Conservation (phyloP, 2,797 vertebrate genomes). For the Bovichtus variegatus region DNA sequence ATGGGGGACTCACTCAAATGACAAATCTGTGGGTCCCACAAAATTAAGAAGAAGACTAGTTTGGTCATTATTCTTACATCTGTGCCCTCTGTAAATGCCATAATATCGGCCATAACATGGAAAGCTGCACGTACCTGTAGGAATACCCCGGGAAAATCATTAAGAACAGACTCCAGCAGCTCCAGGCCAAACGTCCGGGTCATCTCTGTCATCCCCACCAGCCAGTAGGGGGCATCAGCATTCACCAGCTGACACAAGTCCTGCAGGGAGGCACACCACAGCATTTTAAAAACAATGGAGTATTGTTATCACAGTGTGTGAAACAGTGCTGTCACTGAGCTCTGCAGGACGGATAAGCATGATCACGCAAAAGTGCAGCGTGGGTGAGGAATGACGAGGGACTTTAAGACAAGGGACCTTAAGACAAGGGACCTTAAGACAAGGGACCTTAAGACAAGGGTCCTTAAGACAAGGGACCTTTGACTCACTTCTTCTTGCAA, state of each 20-base stretch:
- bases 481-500: neutral
- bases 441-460: neutral
- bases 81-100: no score
- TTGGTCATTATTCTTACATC: neutral
- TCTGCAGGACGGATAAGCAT: slow-evolving; percentile 26
- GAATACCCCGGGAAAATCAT: slow-evolving; percentile 97
- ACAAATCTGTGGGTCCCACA: no score
- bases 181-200: slow-evolving; percentile 97
- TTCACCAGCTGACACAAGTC: slow-evolving; percentile 98
- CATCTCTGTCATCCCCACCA: slow-evolving; percentile 99
- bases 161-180: slow-evolving; percentile 97
- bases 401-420: no score
- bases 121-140: slow-evolving; percentile 87
- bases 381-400: slow-evolving; percentile 15
- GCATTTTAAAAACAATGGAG: slow-evolving; percentile 49
- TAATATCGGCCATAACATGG: neutral
- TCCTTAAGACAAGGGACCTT: neutral
- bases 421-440: no score
- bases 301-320: slow-evolving; percentile 31
- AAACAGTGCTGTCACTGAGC: slow-evolving; percentile 39
- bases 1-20: no score
- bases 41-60: neutral
- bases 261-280: slow-evolving; percentile 73
- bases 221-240: slow-evolving; percentile 98
- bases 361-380: slow-evolving; percentile 18